phyloP scores from a whole-genome alignment of 2,113 vertebrate genomes.

The Gallinago media region DNA sequence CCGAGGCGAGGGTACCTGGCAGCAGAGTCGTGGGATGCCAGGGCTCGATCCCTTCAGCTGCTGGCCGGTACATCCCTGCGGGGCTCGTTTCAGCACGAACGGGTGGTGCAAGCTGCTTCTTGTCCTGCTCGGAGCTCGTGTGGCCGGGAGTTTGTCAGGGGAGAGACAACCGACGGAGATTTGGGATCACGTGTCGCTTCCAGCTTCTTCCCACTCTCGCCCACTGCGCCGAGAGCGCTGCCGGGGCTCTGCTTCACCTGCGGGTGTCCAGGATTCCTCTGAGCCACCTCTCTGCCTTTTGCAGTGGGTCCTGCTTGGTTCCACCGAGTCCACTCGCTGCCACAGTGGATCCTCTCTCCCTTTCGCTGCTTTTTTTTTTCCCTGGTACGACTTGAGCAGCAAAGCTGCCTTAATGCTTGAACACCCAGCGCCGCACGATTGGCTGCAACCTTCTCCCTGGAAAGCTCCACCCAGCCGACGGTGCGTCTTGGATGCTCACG shows the following conservation, averaged over 20 bases:
- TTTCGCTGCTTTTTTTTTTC: background rate
- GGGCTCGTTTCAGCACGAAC: background rate
- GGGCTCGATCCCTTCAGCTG: background rate
- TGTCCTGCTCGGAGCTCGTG: background rate
- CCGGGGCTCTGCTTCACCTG: background rate
- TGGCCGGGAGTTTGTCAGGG: slow-evolving; percentile 12
- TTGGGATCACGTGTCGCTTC: background rate
- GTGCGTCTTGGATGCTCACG: slow-evolving; percentile 41
- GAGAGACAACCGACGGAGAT: background rate
- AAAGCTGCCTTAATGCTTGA: slow-evolving; percentile 47
- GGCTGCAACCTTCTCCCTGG: slow-evolving; percentile 37
- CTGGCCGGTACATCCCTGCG: background rate
- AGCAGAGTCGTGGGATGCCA: background rate
- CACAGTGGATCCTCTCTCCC: background rate
- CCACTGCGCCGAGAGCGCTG: background rate
- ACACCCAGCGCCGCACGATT: slow-evolving; percentile 23
- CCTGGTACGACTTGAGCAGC: slow-evolving; percentile 33
- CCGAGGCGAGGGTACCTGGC: background rate
- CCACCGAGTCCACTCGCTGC: background rate
- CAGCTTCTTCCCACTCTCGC: slow-evolving; percentile 14
- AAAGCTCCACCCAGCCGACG: slow-evolving; percentile 45
- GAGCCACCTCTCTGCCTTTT: background rate
- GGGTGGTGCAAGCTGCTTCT: background rate
- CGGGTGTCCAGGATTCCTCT: background rate
- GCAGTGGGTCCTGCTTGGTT: background rate